Base-by-base conservation (phyloP, 2,888 invertebrate genomes). In the Drosophila mulleri region DNA sequence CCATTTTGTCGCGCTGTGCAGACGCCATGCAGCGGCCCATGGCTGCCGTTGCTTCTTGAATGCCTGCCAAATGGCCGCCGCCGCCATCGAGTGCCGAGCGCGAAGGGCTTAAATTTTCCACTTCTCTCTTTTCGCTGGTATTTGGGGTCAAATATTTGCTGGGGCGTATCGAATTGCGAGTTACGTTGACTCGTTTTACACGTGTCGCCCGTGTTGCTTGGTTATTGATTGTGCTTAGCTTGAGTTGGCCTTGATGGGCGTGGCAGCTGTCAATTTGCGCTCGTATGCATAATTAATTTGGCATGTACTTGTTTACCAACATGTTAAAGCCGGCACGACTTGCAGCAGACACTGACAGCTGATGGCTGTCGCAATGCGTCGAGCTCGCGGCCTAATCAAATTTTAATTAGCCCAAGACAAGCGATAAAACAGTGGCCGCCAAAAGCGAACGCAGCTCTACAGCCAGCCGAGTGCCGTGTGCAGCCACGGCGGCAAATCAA, bases 321-420 rank as follows among this genome's bases (percentile, higher is more conserved):
- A 14, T 48, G 41, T 61, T 29, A n/a, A n/a, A n/a, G 44, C 20
- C 37, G 6, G 11, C 14, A 0, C 32, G 12, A 41, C 18, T 11
- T 35, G 42, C 65, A 45, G 39, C 29, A 47, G 16, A 18, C 7
- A 37, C 47, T 42, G 63, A 62, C 52, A 67, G 42, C 56, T 73
- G 64, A 52, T 44, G 53, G n/a, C 68, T 71, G 79, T 44, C 79
- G 67, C 62, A 72, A 71, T 78, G 50, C 52, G 59, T 42, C 45
- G 32, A 56, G 69, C 47, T 58, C 45, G 64, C 73, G 54, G 73
- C 68, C 77, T 81, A 83, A 87, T 89, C 78, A 89, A 89, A 87
- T 82, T 85, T 85, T 89, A 89, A 87, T 89, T 83, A 89, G 85
- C 75, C 78, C 75, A 62, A 85, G 82, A 89, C 83, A 85, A 81